phyloP scores from a whole-genome alignment of 1,140 invertebrate genomes.

The Pentalonia nigronervosa region DNA sequence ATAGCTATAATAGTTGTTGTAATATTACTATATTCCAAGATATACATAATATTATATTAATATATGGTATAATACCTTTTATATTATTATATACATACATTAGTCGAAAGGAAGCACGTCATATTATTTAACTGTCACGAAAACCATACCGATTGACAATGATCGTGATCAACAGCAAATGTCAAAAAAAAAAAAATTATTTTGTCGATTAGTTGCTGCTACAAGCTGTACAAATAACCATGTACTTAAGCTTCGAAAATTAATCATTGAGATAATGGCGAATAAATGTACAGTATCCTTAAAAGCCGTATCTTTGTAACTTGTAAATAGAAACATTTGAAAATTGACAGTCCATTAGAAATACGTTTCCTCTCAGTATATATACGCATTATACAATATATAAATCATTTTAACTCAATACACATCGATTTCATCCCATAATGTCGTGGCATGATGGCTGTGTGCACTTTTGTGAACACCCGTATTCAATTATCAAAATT shows the following conservation, averaged over 20 bases:
- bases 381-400: background rate
- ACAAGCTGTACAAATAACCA: constrained; percentile 34
- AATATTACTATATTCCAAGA: too few relatives aligned
- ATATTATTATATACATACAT: background rate
- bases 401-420: constrained; percentile 26
- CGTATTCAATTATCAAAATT: constrained; percentile 12
- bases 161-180: background rate
- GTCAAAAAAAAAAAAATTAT: constrained; percentile 34
- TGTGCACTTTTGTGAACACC: background rate
- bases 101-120: background rate
- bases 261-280: constrained; percentile 24
- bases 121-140: background rate
- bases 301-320: constrained; percentile 4
- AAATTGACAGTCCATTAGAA: constrained; percentile 25
- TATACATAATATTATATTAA: too few relatives aligned
- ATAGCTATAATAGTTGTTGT: too few relatives aligned
- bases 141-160: background rate
- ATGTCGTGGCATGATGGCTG: background rate
- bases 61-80: too few relatives aligned
- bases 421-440: background rate
- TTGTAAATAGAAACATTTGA: constrained; percentile 27
- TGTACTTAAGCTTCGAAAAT: constrained; percentile 1
- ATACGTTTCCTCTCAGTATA: background rate
- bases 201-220: constrained; percentile 6
- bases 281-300: constrained; percentile 26